These are phyloP conservation scores for Leptodactylus fallax DNA, from an alignment of 2,797 vertebrate genomes.

Conservation along the genomic window DNA sequence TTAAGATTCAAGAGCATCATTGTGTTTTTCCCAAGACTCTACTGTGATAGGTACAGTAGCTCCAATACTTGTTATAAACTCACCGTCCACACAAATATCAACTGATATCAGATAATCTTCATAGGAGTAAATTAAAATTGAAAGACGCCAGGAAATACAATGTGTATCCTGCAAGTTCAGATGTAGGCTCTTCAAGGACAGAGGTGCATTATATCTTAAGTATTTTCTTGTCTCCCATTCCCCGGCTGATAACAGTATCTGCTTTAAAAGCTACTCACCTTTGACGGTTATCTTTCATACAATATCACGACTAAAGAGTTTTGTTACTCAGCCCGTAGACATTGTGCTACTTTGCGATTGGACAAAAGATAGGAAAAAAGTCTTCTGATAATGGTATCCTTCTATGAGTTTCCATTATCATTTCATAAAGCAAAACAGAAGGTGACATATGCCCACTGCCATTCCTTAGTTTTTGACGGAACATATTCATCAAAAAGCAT, in stretches of 20 bases:
- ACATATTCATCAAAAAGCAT: slow-evolving; percentile 96
- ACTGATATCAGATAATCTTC: slow-evolving; percentile 20
- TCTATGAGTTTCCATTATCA: slow-evolving; percentile 87
- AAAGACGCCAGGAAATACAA: slow-evolving; percentile 74
- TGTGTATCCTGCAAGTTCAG: slow-evolving; percentile 61
- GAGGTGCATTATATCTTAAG: slow-evolving; percentile 66
- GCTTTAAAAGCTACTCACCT: slow-evolving; percentile 67
- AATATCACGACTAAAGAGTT: slow-evolving; percentile 70
- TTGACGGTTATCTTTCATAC: slow-evolving; percentile 67
- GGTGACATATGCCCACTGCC: slow-evolving; percentile 86
- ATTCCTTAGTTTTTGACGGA: slow-evolving; percentile 90
- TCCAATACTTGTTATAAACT: background rate
- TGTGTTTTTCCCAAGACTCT: no score
- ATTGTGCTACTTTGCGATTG: slow-evolving; percentile 69
- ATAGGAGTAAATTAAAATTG: slow-evolving; percentile 29
- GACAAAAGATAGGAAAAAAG: slow-evolving; percentile 76
- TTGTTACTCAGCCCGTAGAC: slow-evolving; percentile 67
- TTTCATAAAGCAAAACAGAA: slow-evolving; percentile 95
- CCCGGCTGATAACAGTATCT: slow-evolving; percentile 57
- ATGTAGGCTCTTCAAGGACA: slow-evolving; percentile 48
- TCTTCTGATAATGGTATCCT: slow-evolving; percentile 76
- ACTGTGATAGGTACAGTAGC: background rate
- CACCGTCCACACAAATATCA: background rate
- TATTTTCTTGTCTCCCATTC: background rate
- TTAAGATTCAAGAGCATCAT: no score